Percentiles rank a stretch among this genome's conserved stretches.
Conservation (phyloP, 2,113 vertebrate genomes). For the Indicator maculatus region DNA sequence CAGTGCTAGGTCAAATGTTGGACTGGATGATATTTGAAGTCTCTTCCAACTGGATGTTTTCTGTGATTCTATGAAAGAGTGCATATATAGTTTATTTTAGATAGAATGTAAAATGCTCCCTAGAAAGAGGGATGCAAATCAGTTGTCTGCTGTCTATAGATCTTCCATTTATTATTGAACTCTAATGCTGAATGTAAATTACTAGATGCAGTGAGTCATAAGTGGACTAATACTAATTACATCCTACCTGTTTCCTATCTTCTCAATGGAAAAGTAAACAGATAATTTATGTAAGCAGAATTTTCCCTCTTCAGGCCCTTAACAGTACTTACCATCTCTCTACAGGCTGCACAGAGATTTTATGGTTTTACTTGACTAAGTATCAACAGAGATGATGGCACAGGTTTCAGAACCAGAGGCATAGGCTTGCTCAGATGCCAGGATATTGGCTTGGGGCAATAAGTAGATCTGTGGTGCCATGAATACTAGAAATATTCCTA, state of each 20-base stretch:
- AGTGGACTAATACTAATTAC: neutral
- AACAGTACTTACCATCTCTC: neutral
- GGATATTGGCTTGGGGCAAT: neutral
- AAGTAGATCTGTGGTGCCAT: neutral
- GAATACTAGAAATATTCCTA: neutral
- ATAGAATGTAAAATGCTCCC: neutral
- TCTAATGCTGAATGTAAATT: neutral
- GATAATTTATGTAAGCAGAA: neutral
- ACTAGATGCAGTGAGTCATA: accelerated
- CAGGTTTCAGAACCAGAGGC: neutral
- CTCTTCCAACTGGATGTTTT: no score
- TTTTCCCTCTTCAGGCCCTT: neutral
- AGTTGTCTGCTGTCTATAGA: neutral
- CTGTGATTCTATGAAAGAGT: neutral
- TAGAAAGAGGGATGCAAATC: neutral
- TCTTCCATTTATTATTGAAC: neutral
- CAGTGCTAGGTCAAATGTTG: no score
- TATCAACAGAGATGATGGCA: neutral
- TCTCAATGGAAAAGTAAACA: neutral
- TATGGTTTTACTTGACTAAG: neutral
- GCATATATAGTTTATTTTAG: neutral
- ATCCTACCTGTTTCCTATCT: neutral
- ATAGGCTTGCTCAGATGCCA: neutral
- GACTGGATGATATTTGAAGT: no score
- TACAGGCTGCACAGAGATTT: neutral